phyloP scores from a whole-genome alignment of 2,888 invertebrate species.

The Mylabris sibirica region DNA sequence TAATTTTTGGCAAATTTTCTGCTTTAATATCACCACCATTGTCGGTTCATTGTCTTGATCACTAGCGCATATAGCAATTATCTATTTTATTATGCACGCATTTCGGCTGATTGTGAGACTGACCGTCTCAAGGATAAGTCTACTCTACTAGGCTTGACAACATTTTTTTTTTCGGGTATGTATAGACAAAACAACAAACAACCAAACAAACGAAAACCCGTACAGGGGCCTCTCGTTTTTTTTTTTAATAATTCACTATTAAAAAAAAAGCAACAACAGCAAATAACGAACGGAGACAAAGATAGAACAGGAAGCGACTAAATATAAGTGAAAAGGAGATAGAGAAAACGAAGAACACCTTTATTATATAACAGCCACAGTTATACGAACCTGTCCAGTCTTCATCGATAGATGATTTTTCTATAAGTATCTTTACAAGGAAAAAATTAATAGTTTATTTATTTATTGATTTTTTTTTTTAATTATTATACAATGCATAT shows the following conservation, averaged over 20 bases:
- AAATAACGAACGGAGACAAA: neutral
- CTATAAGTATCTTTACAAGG: neutral
- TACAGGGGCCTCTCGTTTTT: conserved; percentile 42
- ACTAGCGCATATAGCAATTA: conserved; percentile 58
- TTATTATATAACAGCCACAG: conserved; percentile 24
- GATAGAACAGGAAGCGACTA: neutral
- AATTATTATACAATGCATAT: neutral
- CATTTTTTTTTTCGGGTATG: conserved; percentile 25
- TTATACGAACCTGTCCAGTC: conserved; percentile 8
- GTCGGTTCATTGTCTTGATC: conserved; percentile 51
- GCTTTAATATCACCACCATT: no score
- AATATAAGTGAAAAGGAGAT: neutral
- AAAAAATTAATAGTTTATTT: neutral
- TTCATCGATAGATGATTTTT: no score
- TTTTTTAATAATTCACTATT: conserved; percentile 21
- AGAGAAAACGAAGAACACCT: conserved; percentile 10
- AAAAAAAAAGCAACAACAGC: neutral
- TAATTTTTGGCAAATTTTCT: no score
- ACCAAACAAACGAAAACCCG: conserved; percentile 37
- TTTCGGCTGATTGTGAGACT: conserved; percentile 52
- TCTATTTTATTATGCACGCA: conserved; percentile 58
- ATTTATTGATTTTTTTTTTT: neutral
- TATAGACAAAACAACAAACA: conserved; percentile 20
- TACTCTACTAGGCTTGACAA: conserved; percentile 51
- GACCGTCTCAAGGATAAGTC: conserved; percentile 60